Evolutionary conservation across 1,140 invertebrate species (phyloP).

Genomic region (Cardiocondyla obscurior): DNA sequence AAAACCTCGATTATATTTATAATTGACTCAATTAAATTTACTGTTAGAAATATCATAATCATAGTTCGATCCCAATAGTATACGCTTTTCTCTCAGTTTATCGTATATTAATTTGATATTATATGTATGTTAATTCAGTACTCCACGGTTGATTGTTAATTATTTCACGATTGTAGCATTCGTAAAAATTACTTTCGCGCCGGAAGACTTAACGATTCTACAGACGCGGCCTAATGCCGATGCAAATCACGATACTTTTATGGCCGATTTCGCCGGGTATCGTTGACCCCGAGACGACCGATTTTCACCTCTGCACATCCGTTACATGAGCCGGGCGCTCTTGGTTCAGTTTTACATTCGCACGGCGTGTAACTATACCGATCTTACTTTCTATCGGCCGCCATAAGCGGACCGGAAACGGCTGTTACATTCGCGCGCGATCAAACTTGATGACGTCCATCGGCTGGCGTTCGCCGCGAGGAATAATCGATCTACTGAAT

Average conservation of each 20-base stretch:
- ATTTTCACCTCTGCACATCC: slow-evolving; percentile 44
- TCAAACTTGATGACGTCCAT: slow-evolving; percentile 29
- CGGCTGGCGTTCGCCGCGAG: not conserved
- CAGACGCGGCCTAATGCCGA: not conserved
- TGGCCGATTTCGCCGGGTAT: not conserved
- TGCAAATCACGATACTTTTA: not conserved
- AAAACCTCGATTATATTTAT: too few species aligned
- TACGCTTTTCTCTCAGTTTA: too few species aligned
- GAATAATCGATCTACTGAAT: slow-evolving; percentile 27
- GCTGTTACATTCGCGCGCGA: not conserved
- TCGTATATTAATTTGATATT: too few species aligned
- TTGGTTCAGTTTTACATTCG: slow-evolving; percentile 12
- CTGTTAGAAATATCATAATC: too few species aligned
- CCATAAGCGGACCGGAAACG: slow-evolving; percentile 46
- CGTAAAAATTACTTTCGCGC: not conserved
- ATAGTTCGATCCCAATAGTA: too few species aligned
- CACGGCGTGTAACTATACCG: not conserved
- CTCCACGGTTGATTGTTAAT: not conserved
- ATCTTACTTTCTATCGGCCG: slow-evolving; percentile 49
- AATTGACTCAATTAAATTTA: too few species aligned
- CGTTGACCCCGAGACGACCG: slow-evolving; percentile 19
- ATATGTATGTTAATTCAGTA: too few species aligned
- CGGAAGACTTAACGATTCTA: not conserved
- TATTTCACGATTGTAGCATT: not conserved
- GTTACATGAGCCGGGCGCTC: not conserved